Base-by-base conservation (phyloP, 2,888 invertebrate genomes). In the Xylota sylvarum region DNA sequence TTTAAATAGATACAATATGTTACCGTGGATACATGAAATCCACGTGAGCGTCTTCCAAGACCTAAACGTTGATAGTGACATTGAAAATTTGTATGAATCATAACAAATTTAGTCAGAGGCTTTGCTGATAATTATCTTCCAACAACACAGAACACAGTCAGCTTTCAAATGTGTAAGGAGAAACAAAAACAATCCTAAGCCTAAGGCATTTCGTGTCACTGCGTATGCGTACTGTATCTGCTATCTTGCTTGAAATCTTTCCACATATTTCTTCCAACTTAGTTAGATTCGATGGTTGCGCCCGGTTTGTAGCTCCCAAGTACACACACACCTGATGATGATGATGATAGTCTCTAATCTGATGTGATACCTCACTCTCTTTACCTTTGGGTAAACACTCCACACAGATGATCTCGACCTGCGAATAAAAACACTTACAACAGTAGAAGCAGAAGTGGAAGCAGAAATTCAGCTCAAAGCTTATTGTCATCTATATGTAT, bases 321-420 rank as follows among this genome's bases (percentile, higher is more conserved):
- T 78, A 67, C 62, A 58, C 30, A 84, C 73, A 55, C 85, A 67
- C 62, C 52, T 37, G 74, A 56, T 72, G 81, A 55, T 46, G 70
- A 80, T 79, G 80, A 69, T 78, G 82, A 78, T 86, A 81, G 77
- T 77, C 48, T 60, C 82, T 86, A 86, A 86, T 86, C 86, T 86
- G 86, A 86, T 86, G 73, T 73, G 62, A 78, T 81, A 58, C 86
- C 58, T 77, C 82, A 69, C 67, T 73, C 77, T 78, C 60, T 73
- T 81, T 77, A 81, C 58, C 86, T 81, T 84, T 81, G 67, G 74
- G 40, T 74, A 83, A 43, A 35, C 46, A 69, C 48, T 70, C 30
- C 40, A 69, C 62, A 52, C 78, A 77, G 81, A 77, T 86, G 62
- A 86, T 86, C 85, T 77, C 72, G 72, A 82, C 81, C 77, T 78